phyloP scores from a whole-genome alignment of 2,113 vertebrate genomes.

The Acrocephalus arundinaceus region DNA sequence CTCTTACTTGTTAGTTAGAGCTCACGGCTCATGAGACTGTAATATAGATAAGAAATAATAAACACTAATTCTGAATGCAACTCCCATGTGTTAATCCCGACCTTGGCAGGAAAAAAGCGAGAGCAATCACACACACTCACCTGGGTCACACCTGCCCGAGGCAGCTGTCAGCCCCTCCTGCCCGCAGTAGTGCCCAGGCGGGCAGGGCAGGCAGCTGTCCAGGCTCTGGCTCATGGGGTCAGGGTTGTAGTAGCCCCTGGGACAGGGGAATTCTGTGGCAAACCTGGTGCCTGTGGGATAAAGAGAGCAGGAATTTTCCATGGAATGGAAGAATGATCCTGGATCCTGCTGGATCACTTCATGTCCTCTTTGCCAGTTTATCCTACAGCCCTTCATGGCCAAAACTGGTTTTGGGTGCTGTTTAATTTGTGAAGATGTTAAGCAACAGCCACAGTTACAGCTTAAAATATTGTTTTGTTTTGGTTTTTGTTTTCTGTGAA shows the following conservation, averaged over 20 bases:
- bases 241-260: constrained; percentile 93
- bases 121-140: constrained; percentile 64
- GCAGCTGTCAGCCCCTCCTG: constrained; percentile 83
- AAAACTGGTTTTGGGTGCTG: neutral
- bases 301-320: neutral
- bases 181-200: constrained; percentile 88
- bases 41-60: too few relatives aligned
- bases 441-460: neutral
- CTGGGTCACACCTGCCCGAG: constrained; percentile 88
- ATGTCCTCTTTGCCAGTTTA: neutral
- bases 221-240: constrained; percentile 88
- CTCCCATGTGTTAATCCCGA: too few relatives aligned
- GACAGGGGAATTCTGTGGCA: constrained; percentile 88
- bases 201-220: constrained; percentile 94
- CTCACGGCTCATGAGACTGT: too few relatives aligned
- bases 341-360: neutral
- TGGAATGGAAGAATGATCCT: accelerated
- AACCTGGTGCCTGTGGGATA: constrained; percentile 82
- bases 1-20: too few relatives aligned
- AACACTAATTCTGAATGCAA: too few relatives aligned
- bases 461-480: neutral
- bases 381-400: neutral
- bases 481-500: neutral
- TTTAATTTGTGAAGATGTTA: neutral
- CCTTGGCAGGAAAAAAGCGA: too few relatives aligned